Conservation (phyloP, 2,888 invertebrate genomes). For the Leucophora obtusa region DNA sequence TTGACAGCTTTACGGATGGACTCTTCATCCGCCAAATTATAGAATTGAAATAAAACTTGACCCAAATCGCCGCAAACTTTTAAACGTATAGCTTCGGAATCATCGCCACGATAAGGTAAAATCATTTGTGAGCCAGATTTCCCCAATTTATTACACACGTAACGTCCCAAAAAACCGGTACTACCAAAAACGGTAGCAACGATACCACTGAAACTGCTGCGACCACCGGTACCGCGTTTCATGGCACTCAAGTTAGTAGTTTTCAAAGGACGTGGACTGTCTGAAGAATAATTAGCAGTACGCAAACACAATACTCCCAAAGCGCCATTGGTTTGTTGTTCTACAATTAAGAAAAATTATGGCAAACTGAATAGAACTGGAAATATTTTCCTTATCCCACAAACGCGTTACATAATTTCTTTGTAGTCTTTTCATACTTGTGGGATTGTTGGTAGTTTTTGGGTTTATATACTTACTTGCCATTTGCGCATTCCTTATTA, state of each 20-base stretch:
- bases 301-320: slow-evolving; percentile 75
- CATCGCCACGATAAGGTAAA: slow-evolving; percentile 94
- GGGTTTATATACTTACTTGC: slow-evolving; percentile 73
- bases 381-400: slow-evolving; percentile 28
- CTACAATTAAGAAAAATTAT: slow-evolving; percentile 24
- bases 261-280: slow-evolving; percentile 76
- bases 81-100: slow-evolving; percentile 86
- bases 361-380: neutral
- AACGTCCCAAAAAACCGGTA: slow-evolving; percentile 92
- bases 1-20: slow-evolving; percentile 90
- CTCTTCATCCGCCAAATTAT: slow-evolving; percentile 90
- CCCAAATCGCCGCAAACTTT: slow-evolving; percentile 96
- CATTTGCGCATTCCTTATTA: slow-evolving; percentile 74
- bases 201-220: slow-evolving; percentile 96
- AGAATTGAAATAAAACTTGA: slow-evolving; percentile 94
- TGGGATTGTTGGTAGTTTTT: neutral
- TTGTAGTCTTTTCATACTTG: slow-evolving; percentile 10
- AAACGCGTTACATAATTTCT: slow-evolving; percentile 69
- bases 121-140: slow-evolving; percentile 93
- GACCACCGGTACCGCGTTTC: slow-evolving; percentile 92
- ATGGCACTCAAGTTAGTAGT: slow-evolving; percentile 83
- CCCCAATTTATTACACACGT: slow-evolving; percentile 93
- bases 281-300: slow-evolving; percentile 71
- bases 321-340: slow-evolving; percentile 72
- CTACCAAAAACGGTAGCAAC: slow-evolving; percentile 99